Percentiles rank a stretch among this genome's conserved stretches.
Conservation (phyloP, 1,140 invertebrate species). For the Bilobella aurantiaca region DNA sequence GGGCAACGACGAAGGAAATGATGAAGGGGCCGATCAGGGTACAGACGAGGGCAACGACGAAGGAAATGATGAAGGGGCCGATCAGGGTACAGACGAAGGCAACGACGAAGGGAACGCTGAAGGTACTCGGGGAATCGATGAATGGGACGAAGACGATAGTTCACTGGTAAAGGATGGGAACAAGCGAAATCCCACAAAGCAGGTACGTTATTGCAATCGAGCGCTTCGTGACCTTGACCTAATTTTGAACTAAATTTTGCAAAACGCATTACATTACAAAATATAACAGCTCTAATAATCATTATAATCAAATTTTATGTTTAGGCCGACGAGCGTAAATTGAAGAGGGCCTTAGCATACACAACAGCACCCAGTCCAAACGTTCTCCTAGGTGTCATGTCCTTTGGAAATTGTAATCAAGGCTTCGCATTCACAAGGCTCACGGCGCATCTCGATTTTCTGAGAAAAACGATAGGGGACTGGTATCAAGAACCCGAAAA, state of each 20-base stretch:
- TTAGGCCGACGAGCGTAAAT: neutral
- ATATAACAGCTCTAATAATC: too few species aligned
- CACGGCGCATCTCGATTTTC: slow-evolving; percentile 12
- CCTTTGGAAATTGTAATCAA: slow-evolving; percentile 6
- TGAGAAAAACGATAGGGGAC: neutral
- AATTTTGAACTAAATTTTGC: too few species aligned
- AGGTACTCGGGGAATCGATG: neutral
- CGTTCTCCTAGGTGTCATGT: slow-evolving; percentile 11
- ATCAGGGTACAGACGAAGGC: neutral
- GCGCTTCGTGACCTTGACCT: too few species aligned
- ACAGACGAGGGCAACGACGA: neutral
- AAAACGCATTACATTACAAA: too few species aligned
- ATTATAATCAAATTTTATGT: too few species aligned
- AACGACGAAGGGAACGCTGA: neutral
- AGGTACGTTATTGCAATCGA: too few species aligned
- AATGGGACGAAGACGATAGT: neutral
- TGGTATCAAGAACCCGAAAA: neutral
- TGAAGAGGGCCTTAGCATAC: neutral
- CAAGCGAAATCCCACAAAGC: too few species aligned
- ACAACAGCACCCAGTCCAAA: neutral
- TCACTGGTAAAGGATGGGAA: neutral
- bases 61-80: neutral
- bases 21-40: neutral
- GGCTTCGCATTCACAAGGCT: slow-evolving; percentile 14
- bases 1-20: neutral